Base-by-base conservation (phyloP, 2,797 vertebrate genomes). In the Cephalopachus bancanus region DNA sequence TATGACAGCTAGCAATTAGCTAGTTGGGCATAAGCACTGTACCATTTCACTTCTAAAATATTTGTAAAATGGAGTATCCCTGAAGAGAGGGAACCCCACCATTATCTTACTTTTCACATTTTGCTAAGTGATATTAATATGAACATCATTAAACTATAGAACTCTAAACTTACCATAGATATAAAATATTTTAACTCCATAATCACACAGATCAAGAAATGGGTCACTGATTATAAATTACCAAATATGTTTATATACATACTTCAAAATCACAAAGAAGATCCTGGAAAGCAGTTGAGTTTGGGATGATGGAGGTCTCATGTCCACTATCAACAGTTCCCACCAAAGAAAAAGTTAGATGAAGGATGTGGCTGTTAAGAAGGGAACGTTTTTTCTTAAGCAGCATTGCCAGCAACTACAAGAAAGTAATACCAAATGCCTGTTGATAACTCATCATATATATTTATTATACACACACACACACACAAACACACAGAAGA, bases 231-330 rank as follows among this genome's bases (percentile, higher is more conserved):
- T 81, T 67, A 65, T n/a, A 26, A 12, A 30, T 62, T 49, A 65
- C 5, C 7, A 28, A 37, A 65, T 20, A 84, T 51, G 44, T 59
- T 93, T 57, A 71, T 96, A 59, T n/a, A 97, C 98, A 60, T 98
- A 99, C 99, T 98, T 99, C 99, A 92, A 99, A 99, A 98, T 99
- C 99, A 53, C 99, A 99, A 16, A 99, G 99, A 51, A 99, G 99
- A 97, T 99, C 99, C 98, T 99, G 99, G 98, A 99, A 99, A 96
- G 99, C 99, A 6, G 99, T 99, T 97, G 99, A 99, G 98, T 99
- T 99, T 88, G 99, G 99, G 96, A 99, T 99, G 97, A 99, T 99
- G 97, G 99, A 99, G 4, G 99, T 99, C 98, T 99, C 99, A 0
- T 99, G 99, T 55, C 99, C 99, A 0, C 99, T 99, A 95, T 99